Evolutionary conservation across 1,140 invertebrate genomes (phyloP).

Genomic region (Mylabris phalerata): DNA sequence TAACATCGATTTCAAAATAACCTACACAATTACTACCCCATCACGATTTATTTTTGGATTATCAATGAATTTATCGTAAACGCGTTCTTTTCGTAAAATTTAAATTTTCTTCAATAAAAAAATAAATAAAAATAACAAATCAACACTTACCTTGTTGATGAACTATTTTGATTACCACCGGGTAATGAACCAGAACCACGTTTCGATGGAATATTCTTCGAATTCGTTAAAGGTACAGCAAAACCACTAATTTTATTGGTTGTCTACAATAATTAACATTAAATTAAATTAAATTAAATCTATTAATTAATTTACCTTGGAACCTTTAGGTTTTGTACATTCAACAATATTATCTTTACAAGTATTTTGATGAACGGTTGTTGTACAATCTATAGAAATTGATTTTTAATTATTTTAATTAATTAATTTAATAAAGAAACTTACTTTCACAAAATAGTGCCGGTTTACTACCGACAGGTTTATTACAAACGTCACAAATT

Average conservation of each 20-base stretch:
- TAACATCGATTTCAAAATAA: slow-evolving; percentile 21
- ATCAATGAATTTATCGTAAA: background rate
- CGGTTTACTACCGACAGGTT: slow-evolving; percentile 71
- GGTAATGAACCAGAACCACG: slow-evolving; percentile 40
- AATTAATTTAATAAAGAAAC: slow-evolving; percentile 11
- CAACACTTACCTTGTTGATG: slow-evolving; percentile 38
- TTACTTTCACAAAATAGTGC: slow-evolving; percentile 54
- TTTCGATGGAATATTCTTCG: slow-evolving; percentile 39
- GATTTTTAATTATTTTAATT: slow-evolving; percentile 1
- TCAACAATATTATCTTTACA: slow-evolving; percentile 80
- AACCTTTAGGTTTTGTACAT: slow-evolving; percentile 63
- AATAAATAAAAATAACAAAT: too few relatives aligned
- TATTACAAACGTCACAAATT: slow-evolving; percentile 75
- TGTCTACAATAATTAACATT: slow-evolving; percentile 35
- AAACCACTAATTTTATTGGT: slow-evolving; percentile 35
- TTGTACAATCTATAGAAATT: slow-evolving; percentile 61
- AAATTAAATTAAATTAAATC: background rate
- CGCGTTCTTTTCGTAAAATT: background rate
- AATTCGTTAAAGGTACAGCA: slow-evolving; percentile 29
- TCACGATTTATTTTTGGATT: background rate
- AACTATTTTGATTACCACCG: slow-evolving; percentile 31
- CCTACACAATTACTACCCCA: slow-evolving; percentile 26
- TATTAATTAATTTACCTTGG: slow-evolving; percentile 48
- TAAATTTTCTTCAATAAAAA: too few relatives aligned
- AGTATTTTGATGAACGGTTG: slow-evolving; percentile 75